Conservation (phyloP, 1,140 invertebrate genomes). For the Ostrea denselamellosa region DNA sequence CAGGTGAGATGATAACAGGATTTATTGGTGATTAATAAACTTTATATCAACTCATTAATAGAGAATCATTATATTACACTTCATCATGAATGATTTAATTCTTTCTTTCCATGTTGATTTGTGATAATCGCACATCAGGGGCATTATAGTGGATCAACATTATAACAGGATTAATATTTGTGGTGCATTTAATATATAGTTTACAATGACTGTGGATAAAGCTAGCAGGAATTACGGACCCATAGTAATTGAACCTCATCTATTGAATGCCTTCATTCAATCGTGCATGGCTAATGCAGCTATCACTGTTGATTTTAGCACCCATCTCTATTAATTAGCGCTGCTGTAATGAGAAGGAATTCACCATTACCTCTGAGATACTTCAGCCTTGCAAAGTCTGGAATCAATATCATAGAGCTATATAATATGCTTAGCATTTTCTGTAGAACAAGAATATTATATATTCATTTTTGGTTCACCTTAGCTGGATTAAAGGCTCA, state of each 20-base stretch:
- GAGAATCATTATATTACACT: no score
- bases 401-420: not conserved
- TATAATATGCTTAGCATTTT: not conserved
- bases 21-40: no score
- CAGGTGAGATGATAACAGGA: no score
- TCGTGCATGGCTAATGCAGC: not conserved
- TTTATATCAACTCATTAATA: no score
- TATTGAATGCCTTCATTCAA: not conserved
- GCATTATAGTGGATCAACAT: no score
- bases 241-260: not conserved
- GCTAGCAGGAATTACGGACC: not conserved
- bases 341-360: not conserved
- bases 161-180: no score
- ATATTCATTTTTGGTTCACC: no score
- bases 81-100: no score
- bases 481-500: no score
- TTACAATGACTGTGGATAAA: not conserved
- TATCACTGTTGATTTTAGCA: slow-evolving; percentile 1
- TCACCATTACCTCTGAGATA: not conserved
- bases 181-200: not conserved
- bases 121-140: no score
- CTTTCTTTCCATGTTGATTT: no score
- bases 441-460: no score
- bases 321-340: slow-evolving; percentile 29
- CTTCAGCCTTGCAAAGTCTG: not conserved